Evolutionary conservation across 2,888 invertebrate species (phyloP).

Genomic region (Acleris cristana): DNA sequence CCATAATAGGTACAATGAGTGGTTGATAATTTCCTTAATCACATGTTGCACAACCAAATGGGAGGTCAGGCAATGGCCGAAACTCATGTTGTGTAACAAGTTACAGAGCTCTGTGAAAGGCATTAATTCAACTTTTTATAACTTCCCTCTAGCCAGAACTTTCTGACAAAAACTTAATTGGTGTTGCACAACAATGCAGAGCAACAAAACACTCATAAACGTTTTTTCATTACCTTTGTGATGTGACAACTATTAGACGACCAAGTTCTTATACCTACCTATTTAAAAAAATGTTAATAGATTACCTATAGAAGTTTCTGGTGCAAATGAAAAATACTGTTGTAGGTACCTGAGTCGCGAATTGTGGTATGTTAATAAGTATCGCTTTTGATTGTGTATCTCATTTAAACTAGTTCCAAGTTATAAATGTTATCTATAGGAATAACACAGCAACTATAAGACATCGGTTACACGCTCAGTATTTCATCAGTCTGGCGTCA

Average conservation of each 20-base stretch:
- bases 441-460: neutral
- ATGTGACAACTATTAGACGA: neutral
- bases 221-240: slow-evolving; percentile 7
- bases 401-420: too few relatives aligned
- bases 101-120: slow-evolving; percentile 34
- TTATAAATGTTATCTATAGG: too few relatives aligned
- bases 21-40: slow-evolving; percentile 16
- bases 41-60: slow-evolving; percentile 28
- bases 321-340: too few relatives aligned
- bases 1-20: neutral
- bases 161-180: slow-evolving; percentile 41
- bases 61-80: slow-evolving; percentile 22
- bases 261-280: too few relatives aligned
- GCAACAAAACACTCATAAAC: slow-evolving; percentile 19
- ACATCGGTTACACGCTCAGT: too few relatives aligned
- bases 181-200: slow-evolving; percentile 38
- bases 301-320: too few relatives aligned
- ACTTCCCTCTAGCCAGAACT: slow-evolving; percentile 19
- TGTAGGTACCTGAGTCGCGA: too few relatives aligned
- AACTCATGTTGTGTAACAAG: slow-evolving; percentile 26
- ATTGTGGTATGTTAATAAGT: too few relatives aligned
- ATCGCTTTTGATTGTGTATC: too few relatives aligned
- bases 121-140: slow-evolving; percentile 23
- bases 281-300: too few relatives aligned
- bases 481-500: too few relatives aligned